phyloP scores from a whole-genome alignment of 2,113 vertebrate species.

The Todiramphus chloris region DNA sequence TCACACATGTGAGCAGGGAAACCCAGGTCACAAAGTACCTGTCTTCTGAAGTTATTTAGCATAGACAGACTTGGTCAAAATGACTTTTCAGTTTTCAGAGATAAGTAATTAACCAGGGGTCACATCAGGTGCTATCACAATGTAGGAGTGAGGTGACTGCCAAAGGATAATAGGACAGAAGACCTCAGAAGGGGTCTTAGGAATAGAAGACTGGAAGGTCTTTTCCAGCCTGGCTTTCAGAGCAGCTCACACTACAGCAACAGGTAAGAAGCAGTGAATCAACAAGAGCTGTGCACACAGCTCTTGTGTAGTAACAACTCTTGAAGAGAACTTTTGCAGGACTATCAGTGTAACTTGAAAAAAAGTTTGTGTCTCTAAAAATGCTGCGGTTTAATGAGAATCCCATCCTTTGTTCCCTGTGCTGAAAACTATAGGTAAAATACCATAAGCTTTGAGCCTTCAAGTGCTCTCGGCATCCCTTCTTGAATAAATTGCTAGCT shows the following conservation, averaged over 20 bases:
- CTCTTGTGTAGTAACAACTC: neutral
- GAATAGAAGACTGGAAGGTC: neutral
- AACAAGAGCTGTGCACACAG: neutral
- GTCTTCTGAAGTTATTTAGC: neutral
- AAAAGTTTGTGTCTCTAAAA: neutral
- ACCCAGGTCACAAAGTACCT: neutral
- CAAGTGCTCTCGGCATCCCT: neutral
- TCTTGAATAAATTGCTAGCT: slow-evolving; percentile 1
- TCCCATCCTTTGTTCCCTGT: neutral
- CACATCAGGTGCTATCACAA: neutral
- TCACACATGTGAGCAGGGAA: neutral
- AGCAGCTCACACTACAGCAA: neutral
- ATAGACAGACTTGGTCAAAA: neutral
- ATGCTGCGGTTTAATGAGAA: neutral
- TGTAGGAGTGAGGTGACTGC: neutral
- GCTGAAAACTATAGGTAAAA: neutral
- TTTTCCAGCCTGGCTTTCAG: neutral
- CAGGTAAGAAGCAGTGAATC: neutral
- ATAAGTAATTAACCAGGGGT: neutral
- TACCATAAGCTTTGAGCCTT: neutral
- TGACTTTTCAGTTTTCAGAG: neutral
- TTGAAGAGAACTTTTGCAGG: neutral
- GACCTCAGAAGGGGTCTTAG: neutral
- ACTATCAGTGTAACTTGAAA: neutral
- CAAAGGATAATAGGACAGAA: neutral